Evolutionary conservation across 2,888 invertebrate genomes (phyloP), one percentile per base, ranked within the genome.

Genomic region (Melieria picta): DNA sequence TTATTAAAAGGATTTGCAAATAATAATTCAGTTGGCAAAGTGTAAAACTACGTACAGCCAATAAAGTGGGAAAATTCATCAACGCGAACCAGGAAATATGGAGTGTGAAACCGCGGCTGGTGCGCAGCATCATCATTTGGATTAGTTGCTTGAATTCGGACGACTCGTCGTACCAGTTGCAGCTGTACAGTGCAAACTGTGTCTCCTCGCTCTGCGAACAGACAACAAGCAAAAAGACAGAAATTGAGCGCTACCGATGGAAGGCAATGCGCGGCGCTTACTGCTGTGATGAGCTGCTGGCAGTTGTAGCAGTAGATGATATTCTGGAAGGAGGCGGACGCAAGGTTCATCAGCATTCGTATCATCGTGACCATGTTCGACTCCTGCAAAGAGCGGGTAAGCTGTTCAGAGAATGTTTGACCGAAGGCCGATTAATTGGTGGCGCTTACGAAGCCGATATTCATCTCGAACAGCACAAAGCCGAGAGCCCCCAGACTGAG

Each of bases 281-380:
- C 16, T 16, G 16, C 16, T 16, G 16, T 1, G 16, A 68, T 72
- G 11, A 84, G 72, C 48, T 75, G 74, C 69, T 85, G 85, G 1
- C 84, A 82, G 72, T 84, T 84, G 47, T 79, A 80, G 65, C 84
- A 84, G 70, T 79, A 85, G 70, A 83, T 78, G 45, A 80, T 73
- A 45, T 84, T 79, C 76, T 83, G 79, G 72, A 77, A 82, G 43
- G 79, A 78, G 13, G 79, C 74, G 7, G 84, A 82, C 4, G 77
- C 57, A 30, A 84, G 71, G 68, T 81, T 84, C 75, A 83, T 76
- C 3, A 81, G 11, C 84, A 83, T 85, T 47, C 83, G 79, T n/a
- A 84, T 16, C 10, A 78, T 58, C 4, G 75, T 80, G 7, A 72
- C 65, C 48, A 73, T 66, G 71, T 76, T 77, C 5, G 78, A 71